Conservation (phyloP, 2,888 invertebrate species). For the Chymomyza caudatula region DNA sequence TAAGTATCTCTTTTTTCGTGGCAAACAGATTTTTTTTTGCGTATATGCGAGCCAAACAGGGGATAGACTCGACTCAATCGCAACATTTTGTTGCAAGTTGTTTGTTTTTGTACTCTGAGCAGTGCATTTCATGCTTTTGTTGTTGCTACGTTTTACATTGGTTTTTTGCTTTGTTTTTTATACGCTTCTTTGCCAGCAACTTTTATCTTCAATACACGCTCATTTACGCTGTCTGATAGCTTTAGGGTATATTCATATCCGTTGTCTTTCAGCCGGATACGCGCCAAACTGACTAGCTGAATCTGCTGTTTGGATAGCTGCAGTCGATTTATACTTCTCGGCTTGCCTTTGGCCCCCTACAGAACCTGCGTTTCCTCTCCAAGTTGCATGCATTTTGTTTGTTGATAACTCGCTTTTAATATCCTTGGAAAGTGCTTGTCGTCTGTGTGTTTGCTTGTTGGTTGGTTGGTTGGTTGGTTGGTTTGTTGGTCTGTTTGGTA, state of each 20-base stretch:
- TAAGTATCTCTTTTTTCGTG: not conserved
- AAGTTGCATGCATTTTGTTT: conserved; percentile 38
- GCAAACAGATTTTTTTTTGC: conserved; percentile 2
- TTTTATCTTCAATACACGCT: conserved; percentile 65
- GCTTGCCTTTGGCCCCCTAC: not conserved
- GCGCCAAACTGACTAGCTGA: conserved; percentile 30
- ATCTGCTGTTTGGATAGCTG: not conserved
- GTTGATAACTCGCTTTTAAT: conserved; percentile 39
- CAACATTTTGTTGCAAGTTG: conserved; percentile 43
- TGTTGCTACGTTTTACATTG: conserved; percentile 4
- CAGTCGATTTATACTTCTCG: not conserved
- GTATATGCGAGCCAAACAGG: not conserved
- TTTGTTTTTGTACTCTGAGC: conserved; percentile 46
- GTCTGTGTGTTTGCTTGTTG: not conserved
- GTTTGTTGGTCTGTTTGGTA: conserved; percentile 17
- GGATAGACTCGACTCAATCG: not conserved
- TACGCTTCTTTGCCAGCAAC: conserved; percentile 33
- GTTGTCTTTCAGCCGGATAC: conserved; percentile 56
- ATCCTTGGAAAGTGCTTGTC: conserved; percentile 33
- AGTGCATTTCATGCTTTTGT: conserved; percentile 13
- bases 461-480: not conserved
- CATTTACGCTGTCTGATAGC: conserved; percentile 72
- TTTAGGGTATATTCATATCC: conserved; percentile 67
- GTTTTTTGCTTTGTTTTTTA: conserved; percentile 15
- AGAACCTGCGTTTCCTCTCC: not conserved